Percentiles rank a stretch among this genome's conserved stretches.
These are phyloP conservation scores for Lithophane leautieri DNA, from an alignment of 2,888 invertebrate species.

Conservation along the genomic window DNA sequence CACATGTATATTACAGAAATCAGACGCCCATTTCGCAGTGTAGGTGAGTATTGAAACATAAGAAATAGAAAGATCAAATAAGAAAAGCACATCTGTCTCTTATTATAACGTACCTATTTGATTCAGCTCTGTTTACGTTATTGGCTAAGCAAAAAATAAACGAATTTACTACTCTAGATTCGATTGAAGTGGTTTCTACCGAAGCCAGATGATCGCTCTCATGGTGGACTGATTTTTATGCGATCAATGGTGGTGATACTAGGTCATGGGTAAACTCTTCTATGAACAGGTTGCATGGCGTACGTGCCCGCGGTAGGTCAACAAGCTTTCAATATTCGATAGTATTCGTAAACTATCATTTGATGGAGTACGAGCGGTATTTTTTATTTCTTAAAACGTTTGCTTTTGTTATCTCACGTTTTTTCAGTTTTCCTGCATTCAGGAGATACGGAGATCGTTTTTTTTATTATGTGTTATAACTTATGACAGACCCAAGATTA, in stretches of 20 bases:
- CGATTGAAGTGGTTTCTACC: constrained; percentile 43
- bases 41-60: neutral
- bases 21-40: neutral
- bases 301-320: neutral
- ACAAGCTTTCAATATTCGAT: constrained; percentile 26
- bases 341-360: constrained; percentile 21
- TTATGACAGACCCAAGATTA: neutral
- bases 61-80: constrained; percentile 5
- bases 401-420: neutral
- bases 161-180: constrained; percentile 21
- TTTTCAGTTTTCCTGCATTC: neutral
- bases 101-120: constrained; percentile 21
- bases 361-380: constrained; percentile 4
- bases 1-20: neutral
- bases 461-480: neutral
- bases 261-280: constrained; percentile 42
- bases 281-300: neutral
- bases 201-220: constrained; percentile 41
- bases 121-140: constrained; percentile 27
- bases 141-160: constrained; percentile 33
- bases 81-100: constrained; percentile 11
- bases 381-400: constrained; percentile 23
- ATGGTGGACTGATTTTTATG: constrained; percentile 27
- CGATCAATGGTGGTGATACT: constrained; percentile 25
- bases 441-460: neutral